Percentiles rank a stretch among this genome's conserved stretches.
Conservation (phyloP, 2,888 invertebrate genomes). For the Oscheius myriophilus region DNA sequence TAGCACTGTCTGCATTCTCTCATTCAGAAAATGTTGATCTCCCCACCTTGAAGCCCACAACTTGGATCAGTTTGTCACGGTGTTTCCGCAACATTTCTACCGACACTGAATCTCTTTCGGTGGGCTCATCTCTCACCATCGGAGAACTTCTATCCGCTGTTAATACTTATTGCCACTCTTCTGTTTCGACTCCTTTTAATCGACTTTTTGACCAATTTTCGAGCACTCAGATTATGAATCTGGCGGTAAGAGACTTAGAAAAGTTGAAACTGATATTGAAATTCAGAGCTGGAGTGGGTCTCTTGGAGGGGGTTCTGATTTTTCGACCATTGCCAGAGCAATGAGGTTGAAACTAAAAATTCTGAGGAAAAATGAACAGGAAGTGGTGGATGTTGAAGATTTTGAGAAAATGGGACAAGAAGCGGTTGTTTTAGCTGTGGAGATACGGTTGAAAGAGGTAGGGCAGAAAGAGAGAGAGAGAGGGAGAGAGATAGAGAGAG, state of each 20-base stretch:
- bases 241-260: background rate
- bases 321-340: slow-evolving; percentile 2
- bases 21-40: no score
- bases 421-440: slow-evolving; percentile 1
- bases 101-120: no score
- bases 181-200: background rate
- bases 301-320: slow-evolving; percentile 10
- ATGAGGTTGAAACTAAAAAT: background rate
- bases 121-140: background rate
- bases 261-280: no score
- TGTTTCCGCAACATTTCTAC: no score
- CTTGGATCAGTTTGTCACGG: no score
- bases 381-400: background rate
- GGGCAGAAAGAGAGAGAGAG: no score
- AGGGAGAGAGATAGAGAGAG: no score
- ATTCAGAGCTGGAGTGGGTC: slow-evolving; percentile 23
- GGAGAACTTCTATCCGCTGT: background rate
- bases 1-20: no score
- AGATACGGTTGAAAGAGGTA: background rate
- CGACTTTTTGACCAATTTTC: background rate
- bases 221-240: background rate
- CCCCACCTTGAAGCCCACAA: no score
- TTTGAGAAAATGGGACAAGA: background rate
- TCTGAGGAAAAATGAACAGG: background rate
- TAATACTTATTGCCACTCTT: background rate